phyloP scores from a whole-genome alignment of 2,797 vertebrate genomes.

The Chloroceryle inda region DNA sequence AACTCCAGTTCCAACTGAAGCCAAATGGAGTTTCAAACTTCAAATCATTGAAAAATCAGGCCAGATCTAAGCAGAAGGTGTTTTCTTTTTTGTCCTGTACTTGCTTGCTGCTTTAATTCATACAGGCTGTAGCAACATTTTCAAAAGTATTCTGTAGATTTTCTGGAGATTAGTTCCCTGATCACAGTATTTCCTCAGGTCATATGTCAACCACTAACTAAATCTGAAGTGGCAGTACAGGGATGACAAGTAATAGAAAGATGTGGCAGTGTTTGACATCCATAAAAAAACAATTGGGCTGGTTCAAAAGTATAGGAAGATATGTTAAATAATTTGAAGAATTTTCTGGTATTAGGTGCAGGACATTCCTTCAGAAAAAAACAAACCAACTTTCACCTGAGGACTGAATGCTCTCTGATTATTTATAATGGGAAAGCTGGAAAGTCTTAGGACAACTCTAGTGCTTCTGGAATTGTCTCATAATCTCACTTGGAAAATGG shows the following conservation, averaged over 20 bases:
- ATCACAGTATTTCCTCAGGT: neutral
- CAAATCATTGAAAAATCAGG: slow-evolving; percentile 2
- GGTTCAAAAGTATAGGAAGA: neutral
- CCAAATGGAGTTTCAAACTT: neutral
- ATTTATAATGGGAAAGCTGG: neutral
- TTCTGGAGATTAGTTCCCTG: neutral
- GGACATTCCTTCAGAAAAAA: neutral
- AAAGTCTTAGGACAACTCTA: neutral
- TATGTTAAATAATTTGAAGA: neutral
- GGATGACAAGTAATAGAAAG: neutral
- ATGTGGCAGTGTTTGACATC: neutral
- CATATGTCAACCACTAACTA: neutral
- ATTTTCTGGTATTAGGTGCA: neutral
- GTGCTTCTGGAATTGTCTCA: neutral
- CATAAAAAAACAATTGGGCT: neutral
- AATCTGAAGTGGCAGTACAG: neutral
- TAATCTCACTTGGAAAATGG: neutral
- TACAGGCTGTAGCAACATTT: neutral
- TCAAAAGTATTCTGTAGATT: neutral
- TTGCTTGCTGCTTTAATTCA: neutral
- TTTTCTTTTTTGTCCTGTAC: neutral
- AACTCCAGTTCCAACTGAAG: neutral
- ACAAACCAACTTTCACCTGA: neutral
- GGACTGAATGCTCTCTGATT: neutral
- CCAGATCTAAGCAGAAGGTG: neutral